Percentiles rank a stretch among this genome's conserved stretches.
These are phyloP conservation scores for Anarrhichthys ocellatus DNA, from an alignment of 2,113 vertebrate genomes.

Conservation along the genomic window DNA sequence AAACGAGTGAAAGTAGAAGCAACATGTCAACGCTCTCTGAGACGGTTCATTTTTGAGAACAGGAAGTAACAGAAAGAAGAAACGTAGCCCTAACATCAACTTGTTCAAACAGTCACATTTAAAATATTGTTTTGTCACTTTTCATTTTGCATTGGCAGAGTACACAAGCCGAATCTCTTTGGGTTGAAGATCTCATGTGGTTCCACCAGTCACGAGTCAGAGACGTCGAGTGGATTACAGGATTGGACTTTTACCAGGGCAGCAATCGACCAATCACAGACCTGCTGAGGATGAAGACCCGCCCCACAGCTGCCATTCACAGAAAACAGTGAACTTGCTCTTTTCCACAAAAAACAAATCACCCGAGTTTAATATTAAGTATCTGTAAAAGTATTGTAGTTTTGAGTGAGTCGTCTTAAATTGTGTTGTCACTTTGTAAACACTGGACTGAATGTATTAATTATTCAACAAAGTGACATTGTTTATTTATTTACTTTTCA, in stretches of 20 bases:
- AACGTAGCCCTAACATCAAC: background rate
- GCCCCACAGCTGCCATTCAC: slow-evolving; percentile 79
- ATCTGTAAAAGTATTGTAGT: background rate
- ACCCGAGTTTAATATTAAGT: no score
- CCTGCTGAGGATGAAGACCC: slow-evolving; percentile 81
- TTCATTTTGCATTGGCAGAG: slow-evolving; percentile 62
- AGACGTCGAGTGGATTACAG: slow-evolving; percentile 84
- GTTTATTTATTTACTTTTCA: slow-evolving; percentile 16
- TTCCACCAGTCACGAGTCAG: slow-evolving; percentile 82
- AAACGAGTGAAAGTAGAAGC: no score
- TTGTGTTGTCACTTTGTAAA: background rate
- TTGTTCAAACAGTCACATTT: background rate
- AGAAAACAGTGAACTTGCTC: slow-evolving; percentile 36
- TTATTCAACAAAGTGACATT: background rate
- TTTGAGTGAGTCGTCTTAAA: background rate
- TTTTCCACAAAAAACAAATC: background rate
- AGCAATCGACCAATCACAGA: slow-evolving; percentile 78
- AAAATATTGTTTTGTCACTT: background rate
- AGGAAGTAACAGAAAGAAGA: background rate
- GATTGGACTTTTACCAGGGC: slow-evolving; percentile 82
- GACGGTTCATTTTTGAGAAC: background rate
- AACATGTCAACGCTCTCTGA: no score
- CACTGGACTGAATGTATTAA: background rate
- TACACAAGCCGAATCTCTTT: slow-evolving; percentile 53
- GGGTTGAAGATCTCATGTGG: slow-evolving; percentile 84